phyloP scores from a whole-genome alignment of 1,140 invertebrate species.

The Drosophila ercepeae region DNA sequence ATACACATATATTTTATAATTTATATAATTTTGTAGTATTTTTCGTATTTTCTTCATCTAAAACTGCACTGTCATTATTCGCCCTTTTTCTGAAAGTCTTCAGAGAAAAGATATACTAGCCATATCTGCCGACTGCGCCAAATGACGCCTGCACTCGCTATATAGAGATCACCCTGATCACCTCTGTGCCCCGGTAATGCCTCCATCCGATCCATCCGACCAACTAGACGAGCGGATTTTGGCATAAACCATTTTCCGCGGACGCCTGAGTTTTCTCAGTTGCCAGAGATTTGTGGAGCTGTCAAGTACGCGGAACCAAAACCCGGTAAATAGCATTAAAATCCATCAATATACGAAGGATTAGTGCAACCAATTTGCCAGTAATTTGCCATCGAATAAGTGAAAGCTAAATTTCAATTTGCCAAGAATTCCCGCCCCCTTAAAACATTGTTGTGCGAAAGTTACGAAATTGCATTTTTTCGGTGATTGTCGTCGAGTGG shows the following conservation, averaged over 20 bases:
- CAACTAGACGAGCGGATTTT: constrained; percentile 51
- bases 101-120: constrained; percentile 32
- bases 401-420: constrained; percentile 53
- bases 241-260: constrained; percentile 75
- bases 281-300: constrained; percentile 65
- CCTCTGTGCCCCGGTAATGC: constrained; percentile 16
- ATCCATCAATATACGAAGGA: constrained; percentile 14
- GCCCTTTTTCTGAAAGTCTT: constrained; percentile 4
- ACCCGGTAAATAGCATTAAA: constrained; percentile 13
- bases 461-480: constrained; percentile 59
- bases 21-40: not conserved
- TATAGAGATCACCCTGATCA: constrained; percentile 9
- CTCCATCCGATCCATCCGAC: constrained; percentile 24
- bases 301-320: constrained; percentile 60
- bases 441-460: constrained; percentile 11
- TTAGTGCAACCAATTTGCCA: constrained; percentile 24
- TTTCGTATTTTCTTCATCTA: not conserved
- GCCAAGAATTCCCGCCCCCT: constrained; percentile 26
- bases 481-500: constrained; percentile 24
- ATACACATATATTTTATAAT: too few relatives aligned
- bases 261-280: constrained; percentile 74
- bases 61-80: not conserved
- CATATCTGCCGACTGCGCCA: constrained; percentile 54
- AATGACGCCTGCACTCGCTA: constrained; percentile 56
- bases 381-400: constrained; percentile 30